Conservation (phyloP, 2,113 vertebrate genomes). For the Mastomys natalensis region DNA sequence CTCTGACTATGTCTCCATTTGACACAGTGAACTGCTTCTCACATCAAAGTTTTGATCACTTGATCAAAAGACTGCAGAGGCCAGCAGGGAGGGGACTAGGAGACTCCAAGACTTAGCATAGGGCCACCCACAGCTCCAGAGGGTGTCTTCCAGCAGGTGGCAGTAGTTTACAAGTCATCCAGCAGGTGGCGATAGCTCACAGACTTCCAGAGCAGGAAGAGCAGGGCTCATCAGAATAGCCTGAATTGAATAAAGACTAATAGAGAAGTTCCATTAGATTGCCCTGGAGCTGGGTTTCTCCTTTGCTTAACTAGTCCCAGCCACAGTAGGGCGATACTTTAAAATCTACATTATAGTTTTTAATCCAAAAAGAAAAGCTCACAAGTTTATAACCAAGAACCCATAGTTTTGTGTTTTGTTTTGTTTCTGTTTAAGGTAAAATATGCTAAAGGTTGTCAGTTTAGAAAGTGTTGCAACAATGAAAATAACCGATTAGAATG, state of each 20-base stretch:
- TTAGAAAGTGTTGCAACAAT: neutral
- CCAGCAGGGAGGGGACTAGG: neutral
- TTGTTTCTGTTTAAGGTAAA: slow-evolving; percentile 16
- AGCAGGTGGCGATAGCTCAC: slow-evolving; percentile 71
- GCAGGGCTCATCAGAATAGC: accelerated
- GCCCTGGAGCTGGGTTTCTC: neutral
- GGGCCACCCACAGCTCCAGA: too few species aligned
- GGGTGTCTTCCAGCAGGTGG: neutral
- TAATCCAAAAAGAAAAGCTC: neutral
- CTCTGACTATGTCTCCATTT: neutral
- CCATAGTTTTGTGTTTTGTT: neutral
- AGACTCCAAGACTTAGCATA: neutral
- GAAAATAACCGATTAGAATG: neutral
- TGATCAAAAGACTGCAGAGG: neutral
- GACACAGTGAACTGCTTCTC: neutral
- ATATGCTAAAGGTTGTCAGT: neutral
- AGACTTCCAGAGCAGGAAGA: neutral
- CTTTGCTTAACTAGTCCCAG: neutral
- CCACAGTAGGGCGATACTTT: too few species aligned
- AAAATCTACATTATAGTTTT: neutral
- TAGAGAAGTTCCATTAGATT: neutral
- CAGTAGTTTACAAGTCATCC: neutral
- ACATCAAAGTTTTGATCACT: neutral
- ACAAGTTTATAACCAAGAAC: neutral
- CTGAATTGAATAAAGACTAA: neutral